Base-by-base conservation (phyloP, 2,888 invertebrate species). In the Lydus trimaculatus region DNA sequence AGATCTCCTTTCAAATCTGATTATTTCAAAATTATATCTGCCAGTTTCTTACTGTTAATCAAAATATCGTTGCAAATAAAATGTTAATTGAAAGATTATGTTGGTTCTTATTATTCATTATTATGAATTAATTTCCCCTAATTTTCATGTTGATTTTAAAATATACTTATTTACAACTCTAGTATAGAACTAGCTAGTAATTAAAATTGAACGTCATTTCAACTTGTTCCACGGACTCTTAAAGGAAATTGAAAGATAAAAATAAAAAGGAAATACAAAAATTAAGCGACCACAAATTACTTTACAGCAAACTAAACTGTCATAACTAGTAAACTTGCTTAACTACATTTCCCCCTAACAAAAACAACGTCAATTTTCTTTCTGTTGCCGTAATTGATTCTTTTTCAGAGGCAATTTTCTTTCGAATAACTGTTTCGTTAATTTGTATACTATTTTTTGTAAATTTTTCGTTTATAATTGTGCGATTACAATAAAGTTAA, bases 191-290 rank as follows among this genome's bases (percentile, higher is more conserved):
- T 25, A n/a, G 13, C 7, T 13, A 17, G n/a, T 28, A 56, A 56
- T 56, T 56, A 28, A 56, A 56, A 56, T 56, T 56, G 28, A 56
- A 56, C 6, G 28, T 56, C 56, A 56, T 56, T 56, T 13, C 8
- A 56, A 28, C 56, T 25, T 56, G 56, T 28, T 15, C 13, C 15
- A 56, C 20, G 23, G 8, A 23, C 56, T 56, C 28, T 9, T 15
- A 56, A 28, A 6, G 13, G 4, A 56, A 52, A 52, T 20, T n/a
- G n/a, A 2, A 52, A 23, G 13, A 11, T 23, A 52, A 23, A 25
- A 25, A 7, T 6, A 15, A 13, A 25, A 23, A 20, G 20, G 56
- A 56, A 56, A 25, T 9, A 56, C 5, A 56, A 25, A 56, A 56
- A 25, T 56, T 25, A 23, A 56, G 8, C 56, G 25, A 23, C 23